phyloP scores from a whole-genome alignment of 2,888 invertebrate genomes.

The Sicus ferrugineus region DNA sequence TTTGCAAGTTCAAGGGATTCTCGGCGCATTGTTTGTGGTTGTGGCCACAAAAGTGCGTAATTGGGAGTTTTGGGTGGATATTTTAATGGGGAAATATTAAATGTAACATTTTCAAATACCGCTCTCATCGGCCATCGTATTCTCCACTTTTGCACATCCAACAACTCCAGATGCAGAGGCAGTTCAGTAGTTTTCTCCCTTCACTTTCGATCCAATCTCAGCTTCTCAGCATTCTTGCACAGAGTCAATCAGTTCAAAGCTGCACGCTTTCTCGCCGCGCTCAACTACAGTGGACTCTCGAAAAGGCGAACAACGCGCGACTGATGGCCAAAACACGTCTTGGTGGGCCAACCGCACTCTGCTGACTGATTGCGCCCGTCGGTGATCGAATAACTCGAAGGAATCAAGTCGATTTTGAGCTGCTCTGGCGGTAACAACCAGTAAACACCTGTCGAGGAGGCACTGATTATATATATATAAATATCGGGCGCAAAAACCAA shows the following conservation, averaged over 20 bases:
- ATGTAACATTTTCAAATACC: conserved; percentile 37
- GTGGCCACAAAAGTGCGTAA: too few species aligned
- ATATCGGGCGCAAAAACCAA: background rate
- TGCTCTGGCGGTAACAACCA: background rate
- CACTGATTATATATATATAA: too few species aligned
- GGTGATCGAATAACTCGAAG: conserved; percentile 37
- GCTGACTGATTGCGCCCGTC: conserved; percentile 50
- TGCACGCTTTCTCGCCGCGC: too few species aligned
- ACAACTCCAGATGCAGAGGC: background rate
- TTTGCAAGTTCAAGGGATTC: too few species aligned
- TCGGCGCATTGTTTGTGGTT: too few species aligned
- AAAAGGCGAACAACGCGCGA: too few species aligned
- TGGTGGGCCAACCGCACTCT: conserved; percentile 52
- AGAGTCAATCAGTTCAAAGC: too few species aligned
- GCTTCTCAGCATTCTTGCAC: background rate
- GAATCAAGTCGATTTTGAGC: conserved; percentile 27
- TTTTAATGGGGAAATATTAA: too few species aligned
- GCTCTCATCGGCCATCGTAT: conserved; percentile 43
- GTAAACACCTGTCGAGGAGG: background rate
- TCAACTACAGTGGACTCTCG: too few species aligned
- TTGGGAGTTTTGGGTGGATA: too few species aligned
- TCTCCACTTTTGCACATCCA: background rate
- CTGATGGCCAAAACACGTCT: conserved; percentile 45
- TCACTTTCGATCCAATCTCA: background rate
- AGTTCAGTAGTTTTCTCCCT: too few species aligned